phyloP scores from a whole-genome alignment of 2,113 vertebrate species.

The rabbit (Oryctolagus cuniculus) region DNA sequence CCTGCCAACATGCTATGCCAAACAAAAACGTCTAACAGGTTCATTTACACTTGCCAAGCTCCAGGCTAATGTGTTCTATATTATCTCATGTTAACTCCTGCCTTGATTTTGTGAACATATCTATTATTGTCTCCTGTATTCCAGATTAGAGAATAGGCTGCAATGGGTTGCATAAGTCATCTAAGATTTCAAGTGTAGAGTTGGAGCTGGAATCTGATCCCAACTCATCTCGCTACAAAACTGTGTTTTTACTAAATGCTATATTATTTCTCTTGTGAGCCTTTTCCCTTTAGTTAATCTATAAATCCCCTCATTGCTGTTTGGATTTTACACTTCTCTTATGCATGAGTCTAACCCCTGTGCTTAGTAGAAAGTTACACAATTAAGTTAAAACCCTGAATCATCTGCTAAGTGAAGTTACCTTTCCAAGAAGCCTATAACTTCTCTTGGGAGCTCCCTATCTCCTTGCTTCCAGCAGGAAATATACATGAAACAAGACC shows the following conservation, averaged over 20 bases:
- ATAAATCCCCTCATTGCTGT: neutral
- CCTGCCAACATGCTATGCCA: neutral
- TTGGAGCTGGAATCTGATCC: neutral
- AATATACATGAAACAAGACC: conserved; percentile 63
- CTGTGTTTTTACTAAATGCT: neutral
- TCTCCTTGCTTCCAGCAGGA: conserved; percentile 56
- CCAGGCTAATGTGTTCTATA: neutral
- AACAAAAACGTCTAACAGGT: neutral
- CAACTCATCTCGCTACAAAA: neutral
- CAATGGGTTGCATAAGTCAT: neutral
- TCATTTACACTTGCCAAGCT: neutral
- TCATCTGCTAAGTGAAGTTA: conserved; percentile 22
- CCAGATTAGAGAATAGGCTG: neutral
- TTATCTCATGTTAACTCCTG: neutral
- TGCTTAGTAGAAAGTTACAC: neutral
- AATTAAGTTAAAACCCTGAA: conserved; percentile 49
- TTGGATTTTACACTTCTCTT: neutral
- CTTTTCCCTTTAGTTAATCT: neutral
- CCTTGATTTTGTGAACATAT: neutral
- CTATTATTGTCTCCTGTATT: neutral
- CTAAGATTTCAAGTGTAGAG: neutral
- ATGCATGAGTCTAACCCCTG: neutral
- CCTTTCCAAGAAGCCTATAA: conserved; percentile 18
- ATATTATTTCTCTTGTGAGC: neutral
- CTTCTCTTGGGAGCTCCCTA: conserved; percentile 18